Evolutionary conservation across 2,113 vertebrate species (phyloP).

Genomic region (Xiphophorus couchianus): DNA sequence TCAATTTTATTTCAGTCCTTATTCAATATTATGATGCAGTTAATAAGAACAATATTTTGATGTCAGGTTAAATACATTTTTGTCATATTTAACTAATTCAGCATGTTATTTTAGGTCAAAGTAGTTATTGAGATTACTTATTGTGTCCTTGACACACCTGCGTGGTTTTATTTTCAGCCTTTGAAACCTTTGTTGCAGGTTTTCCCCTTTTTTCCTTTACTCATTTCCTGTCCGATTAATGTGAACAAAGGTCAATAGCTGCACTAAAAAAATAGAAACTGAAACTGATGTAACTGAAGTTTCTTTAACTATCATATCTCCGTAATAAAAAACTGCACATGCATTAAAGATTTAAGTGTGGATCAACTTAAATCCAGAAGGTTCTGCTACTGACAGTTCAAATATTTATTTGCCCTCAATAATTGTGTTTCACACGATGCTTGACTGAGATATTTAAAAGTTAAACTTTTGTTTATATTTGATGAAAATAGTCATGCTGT

Average conservation of each 20-base stretch:
- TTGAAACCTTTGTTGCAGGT: neutral
- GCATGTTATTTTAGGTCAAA: too few relatives aligned
- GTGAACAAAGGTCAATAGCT: neutral
- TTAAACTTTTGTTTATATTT: neutral
- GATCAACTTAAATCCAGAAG: too few relatives aligned
- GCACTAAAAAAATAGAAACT: neutral
- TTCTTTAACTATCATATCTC: too few relatives aligned
- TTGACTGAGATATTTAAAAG: neutral
- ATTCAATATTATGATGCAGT: too few relatives aligned
- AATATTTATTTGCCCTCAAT: neutral
- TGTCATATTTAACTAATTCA: too few relatives aligned
- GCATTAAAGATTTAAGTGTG: neutral
- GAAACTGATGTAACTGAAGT: neutral
- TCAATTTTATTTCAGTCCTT: neutral
- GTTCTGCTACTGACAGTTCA: neutral
- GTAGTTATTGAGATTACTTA: too few relatives aligned
- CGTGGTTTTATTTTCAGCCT: neutral
- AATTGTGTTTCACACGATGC: neutral
- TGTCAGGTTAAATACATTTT: too few relatives aligned
- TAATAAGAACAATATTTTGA: too few relatives aligned
- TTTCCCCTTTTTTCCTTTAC: neutral
- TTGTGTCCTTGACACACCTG: too few relatives aligned
- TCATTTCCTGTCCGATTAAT: neutral
- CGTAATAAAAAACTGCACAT: neutral
- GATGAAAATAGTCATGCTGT: neutral